Evolutionary conservation across 2,797 vertebrate species (phyloP).

Genomic region (Oryzias sinensis): DNA sequence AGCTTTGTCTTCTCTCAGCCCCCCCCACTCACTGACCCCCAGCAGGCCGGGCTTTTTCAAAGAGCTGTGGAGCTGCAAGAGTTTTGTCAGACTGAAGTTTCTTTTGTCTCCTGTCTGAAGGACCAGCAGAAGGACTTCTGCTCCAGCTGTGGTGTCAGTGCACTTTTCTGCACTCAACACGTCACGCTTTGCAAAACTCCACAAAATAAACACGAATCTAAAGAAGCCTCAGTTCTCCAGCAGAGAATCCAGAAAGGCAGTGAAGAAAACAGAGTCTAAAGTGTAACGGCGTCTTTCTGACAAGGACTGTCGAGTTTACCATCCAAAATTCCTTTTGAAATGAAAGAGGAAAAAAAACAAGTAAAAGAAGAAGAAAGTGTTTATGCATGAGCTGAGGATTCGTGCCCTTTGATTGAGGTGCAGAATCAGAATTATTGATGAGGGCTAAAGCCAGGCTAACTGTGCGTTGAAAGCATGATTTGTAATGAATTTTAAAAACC

Average conservation of each 20-base stretch:
- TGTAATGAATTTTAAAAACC: slow-evolving; percentile 43
- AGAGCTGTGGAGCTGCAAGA: slow-evolving; percentile 11
- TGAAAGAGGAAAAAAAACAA: slow-evolving; percentile 17
- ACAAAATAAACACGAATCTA: too few species aligned
- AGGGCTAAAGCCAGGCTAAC: slow-evolving; percentile 43
- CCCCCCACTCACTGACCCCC: slow-evolving; percentile 37
- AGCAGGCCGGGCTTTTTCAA: slow-evolving; percentile 10
- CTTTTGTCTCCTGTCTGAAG: slow-evolving; percentile 24
- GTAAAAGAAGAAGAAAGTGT: slow-evolving; percentile 19
- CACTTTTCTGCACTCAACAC: background rate
- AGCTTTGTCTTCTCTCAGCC: slow-evolving; percentile 20
- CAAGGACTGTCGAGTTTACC: slow-evolving; percentile 9
- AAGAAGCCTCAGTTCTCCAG: too few species aligned
- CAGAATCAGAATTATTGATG: slow-evolving; percentile 52
- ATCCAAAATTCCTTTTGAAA: slow-evolving; percentile 18
- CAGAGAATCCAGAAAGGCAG: too few species aligned
- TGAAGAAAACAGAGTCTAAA: too few species aligned
- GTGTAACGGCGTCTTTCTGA: background rate
- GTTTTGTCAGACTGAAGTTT: slow-evolving; percentile 34
- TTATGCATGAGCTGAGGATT: slow-evolving; percentile 41
- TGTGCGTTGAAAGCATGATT: slow-evolving; percentile 39
- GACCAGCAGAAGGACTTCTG: too few species aligned
- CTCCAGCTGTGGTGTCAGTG: slow-evolving; percentile 24
- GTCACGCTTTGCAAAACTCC: too few species aligned
- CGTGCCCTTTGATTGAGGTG: slow-evolving; percentile 35